Evolutionary conservation across 2,797 vertebrate species (phyloP).

Genomic region (Alfaro cultratus): DNA sequence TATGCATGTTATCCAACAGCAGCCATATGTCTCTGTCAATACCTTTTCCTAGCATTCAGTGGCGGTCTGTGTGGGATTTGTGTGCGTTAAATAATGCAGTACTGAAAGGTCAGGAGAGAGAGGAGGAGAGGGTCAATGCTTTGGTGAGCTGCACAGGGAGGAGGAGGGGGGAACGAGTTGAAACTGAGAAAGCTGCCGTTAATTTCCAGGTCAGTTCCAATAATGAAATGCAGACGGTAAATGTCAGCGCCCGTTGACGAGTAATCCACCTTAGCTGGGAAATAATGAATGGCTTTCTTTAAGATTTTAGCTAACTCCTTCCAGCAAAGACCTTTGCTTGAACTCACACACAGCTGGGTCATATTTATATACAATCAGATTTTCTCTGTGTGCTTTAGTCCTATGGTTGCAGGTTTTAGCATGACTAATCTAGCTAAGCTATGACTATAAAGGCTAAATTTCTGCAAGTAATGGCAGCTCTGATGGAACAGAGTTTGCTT

Average conservation of each 20-base stretch:
- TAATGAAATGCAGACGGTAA: constrained; percentile 87
- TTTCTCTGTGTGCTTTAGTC: constrained; percentile 24
- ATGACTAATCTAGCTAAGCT: constrained; percentile 1
- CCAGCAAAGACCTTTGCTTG: constrained; percentile 41
- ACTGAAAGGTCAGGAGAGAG: constrained; percentile 81
- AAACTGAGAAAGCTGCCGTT: constrained; percentile 74
- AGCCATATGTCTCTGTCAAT: constrained; percentile 85
- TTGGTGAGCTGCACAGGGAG: constrained; percentile 57
- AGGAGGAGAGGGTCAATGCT: constrained; percentile 76
- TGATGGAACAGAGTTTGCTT: background rate
- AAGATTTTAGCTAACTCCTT: constrained; percentile 67
- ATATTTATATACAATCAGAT: constrained; percentile 47
- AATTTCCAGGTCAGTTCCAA: constrained; percentile 87
- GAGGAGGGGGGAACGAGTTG: constrained; percentile 29
- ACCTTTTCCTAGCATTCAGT: constrained; percentile 78
- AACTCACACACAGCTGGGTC: constrained; percentile 41
- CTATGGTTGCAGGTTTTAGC: constrained; percentile 23
- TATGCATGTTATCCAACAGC: constrained; percentile 80
- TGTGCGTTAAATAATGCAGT: constrained; percentile 86
- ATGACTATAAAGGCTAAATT: background rate
- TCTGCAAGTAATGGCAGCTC: background rate
- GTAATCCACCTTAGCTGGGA: constrained; percentile 81
- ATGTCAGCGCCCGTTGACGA: constrained; percentile 79
- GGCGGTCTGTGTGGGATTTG: constrained; percentile 80
- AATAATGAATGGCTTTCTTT: constrained; percentile 83